These are phyloP conservation scores for Bombus polaris DNA, from an alignment of 1,140 invertebrate species.

Conservation along the genomic window DNA sequence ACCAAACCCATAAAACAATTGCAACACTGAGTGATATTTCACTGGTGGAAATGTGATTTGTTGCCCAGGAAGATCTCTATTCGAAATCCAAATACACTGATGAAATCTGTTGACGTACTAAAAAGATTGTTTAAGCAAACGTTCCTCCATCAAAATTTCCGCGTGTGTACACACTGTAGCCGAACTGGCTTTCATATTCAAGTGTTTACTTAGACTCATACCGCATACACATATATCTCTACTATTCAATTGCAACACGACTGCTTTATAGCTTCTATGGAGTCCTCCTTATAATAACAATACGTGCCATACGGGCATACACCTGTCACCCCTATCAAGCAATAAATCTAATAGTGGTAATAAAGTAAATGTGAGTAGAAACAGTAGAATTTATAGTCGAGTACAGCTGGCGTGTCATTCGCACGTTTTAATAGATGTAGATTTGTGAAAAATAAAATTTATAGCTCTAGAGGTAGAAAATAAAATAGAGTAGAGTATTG, in stretches of 20 bases:
- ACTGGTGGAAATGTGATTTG: not conserved
- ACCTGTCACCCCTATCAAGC: conserved; percentile 37
- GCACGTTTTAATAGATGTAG: not conserved
- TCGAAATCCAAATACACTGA: not conserved
- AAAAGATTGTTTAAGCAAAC: conserved; percentile 21
- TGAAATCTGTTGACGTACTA: conserved; percentile 15
- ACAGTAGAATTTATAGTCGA: not conserved
- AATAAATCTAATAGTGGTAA: conserved; percentile 56
- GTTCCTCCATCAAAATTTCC: conserved; percentile 30
- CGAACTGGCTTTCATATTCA: conserved; percentile 29
- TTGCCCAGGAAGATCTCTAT: not conserved
- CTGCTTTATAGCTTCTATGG: conserved; percentile 42
- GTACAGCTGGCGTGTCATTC: too few relatives aligned
- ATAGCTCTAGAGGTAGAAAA: not conserved
- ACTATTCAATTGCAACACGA: conserved; percentile 48
- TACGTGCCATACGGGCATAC: too few relatives aligned
- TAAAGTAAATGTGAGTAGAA: conserved; percentile 52
- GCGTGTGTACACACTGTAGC: conserved; percentile 2
- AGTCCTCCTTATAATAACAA: conserved; percentile 51
- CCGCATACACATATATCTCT: conserved; percentile 27
- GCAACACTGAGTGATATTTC: not conserved
- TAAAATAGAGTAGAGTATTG: not conserved
- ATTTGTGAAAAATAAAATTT: not conserved
- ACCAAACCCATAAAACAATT: not conserved
- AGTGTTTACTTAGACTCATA: conserved; percentile 49